These are phyloP conservation scores for Poecilia picta DNA, from an alignment of 2,797 vertebrate genomes.

Conservation along the genomic window DNA sequence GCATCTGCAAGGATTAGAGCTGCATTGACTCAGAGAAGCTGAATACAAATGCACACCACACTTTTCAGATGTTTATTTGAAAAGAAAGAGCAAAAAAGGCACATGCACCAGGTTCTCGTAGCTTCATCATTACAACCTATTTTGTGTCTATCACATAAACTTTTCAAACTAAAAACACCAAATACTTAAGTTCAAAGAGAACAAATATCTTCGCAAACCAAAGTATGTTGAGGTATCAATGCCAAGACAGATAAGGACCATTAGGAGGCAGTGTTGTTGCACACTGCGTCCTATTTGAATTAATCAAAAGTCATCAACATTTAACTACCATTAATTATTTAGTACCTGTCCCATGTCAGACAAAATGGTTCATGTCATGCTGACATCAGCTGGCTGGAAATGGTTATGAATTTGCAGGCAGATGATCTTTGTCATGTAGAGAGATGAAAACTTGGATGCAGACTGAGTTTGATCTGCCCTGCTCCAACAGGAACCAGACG, in stretches of 20 bases:
- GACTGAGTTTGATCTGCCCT: constrained; percentile 4
- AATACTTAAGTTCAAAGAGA: not conserved
- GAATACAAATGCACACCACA: not conserved
- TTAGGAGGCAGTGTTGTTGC: constrained; percentile 35
- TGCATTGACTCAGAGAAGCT: too few relatives aligned
- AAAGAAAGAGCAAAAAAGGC: not conserved
- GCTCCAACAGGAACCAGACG: constrained; percentile 27
- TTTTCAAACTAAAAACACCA: not conserved
- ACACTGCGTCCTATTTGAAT: not conserved
- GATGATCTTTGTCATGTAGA: not conserved
- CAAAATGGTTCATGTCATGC: constrained; percentile 1
- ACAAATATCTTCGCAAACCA: not conserved
- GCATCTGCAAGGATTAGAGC: too few relatives aligned
- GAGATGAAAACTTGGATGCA: constrained; percentile 22
- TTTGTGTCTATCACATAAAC: not conserved
- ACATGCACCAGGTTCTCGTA: not conserved
- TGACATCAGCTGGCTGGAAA: constrained; percentile 6
- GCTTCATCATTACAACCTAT: not conserved
- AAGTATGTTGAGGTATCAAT: too few relatives aligned
- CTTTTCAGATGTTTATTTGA: not conserved
- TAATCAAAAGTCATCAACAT: constrained; percentile 20
- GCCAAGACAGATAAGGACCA: constrained; percentile 2
- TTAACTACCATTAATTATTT: not conserved
- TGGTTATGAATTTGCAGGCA: constrained; percentile 18
- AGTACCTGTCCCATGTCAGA: constrained; percentile 4